phyloP scores from a whole-genome alignment of 2,797 vertebrate genomes.

The Coregonus ussuriensis region DNA sequence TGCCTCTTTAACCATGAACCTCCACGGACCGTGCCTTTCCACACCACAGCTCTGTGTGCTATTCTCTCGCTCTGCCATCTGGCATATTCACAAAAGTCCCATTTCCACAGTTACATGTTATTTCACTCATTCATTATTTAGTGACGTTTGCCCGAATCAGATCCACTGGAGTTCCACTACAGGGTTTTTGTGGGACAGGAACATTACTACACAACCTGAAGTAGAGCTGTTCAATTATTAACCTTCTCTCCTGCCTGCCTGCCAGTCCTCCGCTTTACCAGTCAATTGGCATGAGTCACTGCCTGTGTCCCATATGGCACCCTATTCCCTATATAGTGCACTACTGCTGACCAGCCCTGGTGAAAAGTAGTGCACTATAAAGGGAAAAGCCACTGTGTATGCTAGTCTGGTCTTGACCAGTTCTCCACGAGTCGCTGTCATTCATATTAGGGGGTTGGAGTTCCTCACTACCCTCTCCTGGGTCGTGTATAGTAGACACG shows the following conservation, averaged over 20 bases:
- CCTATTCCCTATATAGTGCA: too few relatives aligned
- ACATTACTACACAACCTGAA: constrained; percentile 21
- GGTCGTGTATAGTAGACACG: too few relatives aligned
- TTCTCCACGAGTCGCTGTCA: not conserved
- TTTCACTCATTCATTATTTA: constrained; percentile 27
- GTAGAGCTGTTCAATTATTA: constrained; percentile 50
- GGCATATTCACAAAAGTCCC: not conserved
- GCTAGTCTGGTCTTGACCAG: not conserved
- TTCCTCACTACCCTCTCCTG: not conserved
- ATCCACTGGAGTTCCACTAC: not conserved
- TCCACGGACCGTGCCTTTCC: not conserved
- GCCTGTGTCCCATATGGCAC: not conserved
- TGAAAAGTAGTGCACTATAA: too few relatives aligned
- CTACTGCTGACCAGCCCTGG: not conserved
- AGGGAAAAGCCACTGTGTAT: too few relatives aligned
- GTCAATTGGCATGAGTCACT: constrained; percentile 2
- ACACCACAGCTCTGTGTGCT: not conserved
- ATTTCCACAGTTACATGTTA: not conserved
- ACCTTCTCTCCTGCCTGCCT: constrained; percentile 3
- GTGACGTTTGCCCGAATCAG: not conserved
- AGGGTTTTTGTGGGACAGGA: constrained; percentile 17
- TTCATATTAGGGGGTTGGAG: too few relatives aligned
- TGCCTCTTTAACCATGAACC: constrained; percentile 23
- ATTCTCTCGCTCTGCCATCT: constrained; percentile 15
- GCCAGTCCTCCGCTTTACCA: not conserved